phyloP scores from a whole-genome alignment of 1,140 invertebrate species.

The Nylanderia fulva region DNA sequence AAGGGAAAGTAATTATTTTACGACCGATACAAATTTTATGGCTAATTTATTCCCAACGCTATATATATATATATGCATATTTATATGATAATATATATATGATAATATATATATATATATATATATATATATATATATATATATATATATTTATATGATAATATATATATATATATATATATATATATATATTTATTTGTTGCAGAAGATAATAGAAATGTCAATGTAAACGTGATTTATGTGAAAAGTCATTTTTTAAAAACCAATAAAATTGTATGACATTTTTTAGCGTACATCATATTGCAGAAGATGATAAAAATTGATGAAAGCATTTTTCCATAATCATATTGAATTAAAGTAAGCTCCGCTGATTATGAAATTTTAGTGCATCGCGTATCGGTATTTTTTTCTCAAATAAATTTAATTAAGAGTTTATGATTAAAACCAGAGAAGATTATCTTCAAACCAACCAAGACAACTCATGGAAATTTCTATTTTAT shows the following conservation, averaged over 20 bases:
- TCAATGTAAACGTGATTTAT: background rate
- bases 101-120: too few species aligned
- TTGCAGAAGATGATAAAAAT: background rate
- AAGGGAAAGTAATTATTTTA: background rate
- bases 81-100: too few species aligned
- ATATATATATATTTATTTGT: too few species aligned
- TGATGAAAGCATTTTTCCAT: background rate
- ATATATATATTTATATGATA: too few species aligned
- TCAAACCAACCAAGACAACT: background rate
- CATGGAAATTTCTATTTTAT: slow-evolving; percentile 22
- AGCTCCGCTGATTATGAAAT: background rate
- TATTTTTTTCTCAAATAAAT: background rate
- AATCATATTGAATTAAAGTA: background rate
- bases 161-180: too few species aligned
- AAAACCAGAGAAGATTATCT: slow-evolving; percentile 3
- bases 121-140: too few species aligned
- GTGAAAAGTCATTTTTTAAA: background rate
- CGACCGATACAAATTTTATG: background rate
- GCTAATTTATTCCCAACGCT: too few species aligned
- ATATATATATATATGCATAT: too few species aligned
- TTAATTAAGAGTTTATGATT: background rate
- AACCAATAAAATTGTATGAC: background rate
- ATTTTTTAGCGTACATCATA: slow-evolving; percentile 18
- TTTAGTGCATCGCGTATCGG: background rate
- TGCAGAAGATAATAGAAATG: too few species aligned